Conservation (phyloP, 1,140 invertebrate genomes). For the Meteorus sp. region DNA sequence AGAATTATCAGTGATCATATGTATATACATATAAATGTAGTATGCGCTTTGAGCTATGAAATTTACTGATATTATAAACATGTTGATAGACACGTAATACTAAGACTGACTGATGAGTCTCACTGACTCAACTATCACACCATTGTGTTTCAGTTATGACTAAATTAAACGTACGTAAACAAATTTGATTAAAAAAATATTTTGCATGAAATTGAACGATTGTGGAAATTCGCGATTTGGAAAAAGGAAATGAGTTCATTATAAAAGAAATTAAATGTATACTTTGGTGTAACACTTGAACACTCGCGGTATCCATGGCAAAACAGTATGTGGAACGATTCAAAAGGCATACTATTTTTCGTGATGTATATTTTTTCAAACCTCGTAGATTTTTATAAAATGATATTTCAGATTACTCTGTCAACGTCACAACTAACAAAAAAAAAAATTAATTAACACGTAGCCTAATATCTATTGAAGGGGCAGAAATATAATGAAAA, state of each 20-base stretch:
- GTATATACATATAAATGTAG: background rate
- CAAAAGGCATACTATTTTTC: slow-evolving; percentile 52
- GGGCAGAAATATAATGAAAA: no score
- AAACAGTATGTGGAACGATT: slow-evolving; percentile 29
- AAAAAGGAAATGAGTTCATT: background rate
- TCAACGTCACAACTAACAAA: slow-evolving; percentile 23
- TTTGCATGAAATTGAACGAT: background rate
- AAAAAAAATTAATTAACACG: background rate
- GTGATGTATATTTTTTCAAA: slow-evolving; percentile 55
- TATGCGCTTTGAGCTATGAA: background rate
- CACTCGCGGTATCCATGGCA: background rate
- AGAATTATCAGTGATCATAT: background rate
- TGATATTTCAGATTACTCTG: slow-evolving; percentile 22
- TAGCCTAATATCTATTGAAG: no score
- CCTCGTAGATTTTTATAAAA: slow-evolving; percentile 50
- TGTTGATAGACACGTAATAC: slow-evolving; percentile 13
- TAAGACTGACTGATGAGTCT: slow-evolving; percentile 26
- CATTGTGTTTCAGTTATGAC: slow-evolving; percentile 2
- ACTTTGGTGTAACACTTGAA: background rate
- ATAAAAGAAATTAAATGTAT: background rate
- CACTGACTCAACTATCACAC: slow-evolving; percentile 11
- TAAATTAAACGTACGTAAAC: no score
- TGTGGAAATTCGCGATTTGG: background rate
- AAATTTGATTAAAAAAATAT: background rate
- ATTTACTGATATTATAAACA: background rate